phyloP scores from a whole-genome alignment of 2,113 vertebrate genomes.

The Romanogobio albipinnatus region DNA sequence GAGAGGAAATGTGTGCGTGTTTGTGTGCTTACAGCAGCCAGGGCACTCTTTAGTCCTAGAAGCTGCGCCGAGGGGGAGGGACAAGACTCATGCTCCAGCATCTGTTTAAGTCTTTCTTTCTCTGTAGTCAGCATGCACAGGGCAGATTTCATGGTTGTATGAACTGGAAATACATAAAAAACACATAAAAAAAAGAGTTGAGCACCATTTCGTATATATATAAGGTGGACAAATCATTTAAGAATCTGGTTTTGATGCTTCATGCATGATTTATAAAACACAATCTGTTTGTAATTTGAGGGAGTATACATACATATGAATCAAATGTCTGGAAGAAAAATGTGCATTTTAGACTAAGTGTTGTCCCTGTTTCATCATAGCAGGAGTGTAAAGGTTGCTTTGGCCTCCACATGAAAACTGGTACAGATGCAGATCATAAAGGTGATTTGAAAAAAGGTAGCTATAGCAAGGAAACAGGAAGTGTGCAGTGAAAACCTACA shows the following conservation, averaged over 20 bases:
- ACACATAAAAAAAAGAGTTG: slow-evolving; percentile 40
- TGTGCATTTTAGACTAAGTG: neutral
- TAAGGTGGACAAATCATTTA: neutral
- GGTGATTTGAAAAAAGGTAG: neutral
- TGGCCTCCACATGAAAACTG: neutral
- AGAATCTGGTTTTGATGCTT: neutral
- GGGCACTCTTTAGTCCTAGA: slow-evolving; percentile 87
- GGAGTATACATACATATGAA: neutral
- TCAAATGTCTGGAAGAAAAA: neutral
- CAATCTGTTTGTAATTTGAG: neutral
- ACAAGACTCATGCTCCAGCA: slow-evolving; percentile 83
- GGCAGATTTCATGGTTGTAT: slow-evolving; percentile 87
- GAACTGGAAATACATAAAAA: slow-evolving; percentile 73
- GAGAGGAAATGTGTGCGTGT: slow-evolving; percentile 25
- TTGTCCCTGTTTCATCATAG: neutral
- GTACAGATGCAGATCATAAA: neutral
- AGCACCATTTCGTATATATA: neutral
- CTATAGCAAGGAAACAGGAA: slow-evolving; percentile 5
- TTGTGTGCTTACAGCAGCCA: slow-evolving; percentile 82
- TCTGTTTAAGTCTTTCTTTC: slow-evolving; percentile 87
- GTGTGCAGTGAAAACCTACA: neutral
- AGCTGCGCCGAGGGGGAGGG: slow-evolving; percentile 86
- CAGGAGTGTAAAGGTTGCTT: neutral
- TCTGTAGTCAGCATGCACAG: slow-evolving; percentile 85
- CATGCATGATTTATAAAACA: slow-evolving; percentile 1